A percentile compares a stretch with the other conserved stretches of the same genome.
phyloP scores from a whole-genome alignment of 2,113 vertebrate genomes.

The Theropithecus gelada region DNA sequence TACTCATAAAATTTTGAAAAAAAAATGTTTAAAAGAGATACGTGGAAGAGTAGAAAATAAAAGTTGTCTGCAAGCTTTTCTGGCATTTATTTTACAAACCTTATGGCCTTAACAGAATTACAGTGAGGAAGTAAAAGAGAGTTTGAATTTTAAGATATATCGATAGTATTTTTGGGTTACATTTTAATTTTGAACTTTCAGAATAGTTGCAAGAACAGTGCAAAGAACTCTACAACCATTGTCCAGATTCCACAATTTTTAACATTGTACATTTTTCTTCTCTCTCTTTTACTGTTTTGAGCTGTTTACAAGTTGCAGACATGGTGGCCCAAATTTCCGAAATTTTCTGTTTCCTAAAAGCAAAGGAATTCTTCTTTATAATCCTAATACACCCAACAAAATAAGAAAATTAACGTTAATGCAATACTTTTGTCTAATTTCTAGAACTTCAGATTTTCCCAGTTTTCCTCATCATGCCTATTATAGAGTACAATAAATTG shows the following conservation, averaged over 20 bases:
- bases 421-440: not conserved
- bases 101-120: not conserved
- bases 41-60: not conserved
- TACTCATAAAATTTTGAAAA: too few relatives aligned
- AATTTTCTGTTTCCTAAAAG: not conserved
- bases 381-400: not conserved
- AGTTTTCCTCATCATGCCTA: not conserved
- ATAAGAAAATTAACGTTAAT: too few relatives aligned
- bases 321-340: not conserved
- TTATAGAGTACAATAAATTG: not conserved
- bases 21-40: not conserved
- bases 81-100: not conserved
- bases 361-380: not conserved
- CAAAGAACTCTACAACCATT: not conserved
- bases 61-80: not conserved
- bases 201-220: not conserved
- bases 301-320: not conserved
- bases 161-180: not conserved
- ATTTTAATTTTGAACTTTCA: not conserved
- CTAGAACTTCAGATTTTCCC: not conserved
- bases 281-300: not conserved
- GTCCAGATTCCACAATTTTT: not conserved
- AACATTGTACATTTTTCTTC: not conserved
- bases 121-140: not conserved
- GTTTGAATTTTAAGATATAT: not conserved